Evolutionary conservation across 2,888 invertebrate species (phyloP).

Genomic region (Pandemis heparana): DNA sequence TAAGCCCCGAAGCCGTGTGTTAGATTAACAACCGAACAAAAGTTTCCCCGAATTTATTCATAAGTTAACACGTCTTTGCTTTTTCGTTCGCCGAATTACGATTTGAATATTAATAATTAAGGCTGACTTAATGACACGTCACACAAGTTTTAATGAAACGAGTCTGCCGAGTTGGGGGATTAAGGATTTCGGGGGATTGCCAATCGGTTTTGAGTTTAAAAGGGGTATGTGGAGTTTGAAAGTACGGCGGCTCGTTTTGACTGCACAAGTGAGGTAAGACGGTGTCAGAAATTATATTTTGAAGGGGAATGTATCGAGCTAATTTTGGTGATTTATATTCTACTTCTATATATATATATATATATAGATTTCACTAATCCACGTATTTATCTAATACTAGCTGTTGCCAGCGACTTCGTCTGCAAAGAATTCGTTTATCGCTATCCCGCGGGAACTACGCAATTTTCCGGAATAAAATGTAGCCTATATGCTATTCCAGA

Average conservation of each 20-base stretch:
- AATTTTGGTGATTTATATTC: background rate
- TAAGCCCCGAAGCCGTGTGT: conserved; percentile 24
- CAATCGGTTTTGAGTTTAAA: conserved; percentile 37
- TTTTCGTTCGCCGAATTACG: conserved; percentile 74
- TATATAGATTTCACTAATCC: too few species aligned
- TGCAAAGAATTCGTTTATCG: too few species aligned
- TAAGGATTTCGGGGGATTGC: conserved; percentile 61
- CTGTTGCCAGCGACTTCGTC: too few species aligned
- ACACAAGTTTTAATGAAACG: conserved; percentile 83
- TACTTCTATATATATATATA: too few species aligned
- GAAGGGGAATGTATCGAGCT: background rate
- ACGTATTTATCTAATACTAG: too few species aligned
- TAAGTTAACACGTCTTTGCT: conserved; percentile 75
- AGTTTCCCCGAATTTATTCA: conserved; percentile 69
- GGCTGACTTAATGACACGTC: conserved; percentile 80
- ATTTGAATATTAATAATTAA: conserved; percentile 84
- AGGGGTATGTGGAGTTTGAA: conserved; percentile 30
- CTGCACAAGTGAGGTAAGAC: background rate
- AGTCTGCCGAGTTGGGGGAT: conserved; percentile 75
- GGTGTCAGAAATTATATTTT: background rate
- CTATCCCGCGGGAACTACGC: too few species aligned
- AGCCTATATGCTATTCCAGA: too few species aligned
- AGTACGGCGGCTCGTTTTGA: conserved; percentile 3
- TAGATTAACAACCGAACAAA: conserved; percentile 40
- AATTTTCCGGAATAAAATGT: too few species aligned